Base-by-base conservation (phyloP, 1,140 invertebrate genomes). In the Macrocentrus cingulum region DNA sequence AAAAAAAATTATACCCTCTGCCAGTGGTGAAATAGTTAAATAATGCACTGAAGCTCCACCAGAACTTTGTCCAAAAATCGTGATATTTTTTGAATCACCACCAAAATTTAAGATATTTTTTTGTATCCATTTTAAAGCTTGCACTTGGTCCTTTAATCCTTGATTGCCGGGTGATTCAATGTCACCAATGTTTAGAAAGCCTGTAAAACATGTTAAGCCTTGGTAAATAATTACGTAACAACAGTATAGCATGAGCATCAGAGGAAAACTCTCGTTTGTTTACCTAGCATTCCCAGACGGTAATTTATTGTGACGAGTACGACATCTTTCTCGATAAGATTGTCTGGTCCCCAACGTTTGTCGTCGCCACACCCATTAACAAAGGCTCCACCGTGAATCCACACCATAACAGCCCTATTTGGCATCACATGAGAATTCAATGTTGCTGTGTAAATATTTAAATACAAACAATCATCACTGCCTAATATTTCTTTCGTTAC, bases 391-490 rank as follows among this genome's bases (percentile, higher is more conserved):
- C 87, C 87, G 60, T 89, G 84, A 44, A 84, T 75, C 74, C 77
- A 83, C 0, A 83, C 71, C 75, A 83, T 83, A 6, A 82, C 80
- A 0, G 81, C 70, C 7, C 60, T 62, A 42, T 45, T 59, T 4
- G 2, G n/a, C n/a, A n/a, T n/a, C n/a, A n/a, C 39, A 4, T 15
- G 2, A 1, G 32, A 15, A 9, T 61, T 60, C 41, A 75, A 64
- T 15, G 56, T 25, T 56, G 87, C 85, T 15, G 89, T 87, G 68
- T 88, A 91, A 1, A 95, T 85, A 69, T 94, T 94, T 9, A 96
- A 77, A 68, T 88, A 88, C 4, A 95, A 82, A 67, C 92, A 95
- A 69, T 95, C 91, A 79, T 91, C 88, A 49, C 60, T 59, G 0
- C 76, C 76, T 0, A 49, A 0, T 6, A 69, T 6, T 25, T 46